These are phyloP conservation scores for Aproaerema taeniolella DNA, from an alignment of 2,888 invertebrate species.

Conservation along the genomic window DNA sequence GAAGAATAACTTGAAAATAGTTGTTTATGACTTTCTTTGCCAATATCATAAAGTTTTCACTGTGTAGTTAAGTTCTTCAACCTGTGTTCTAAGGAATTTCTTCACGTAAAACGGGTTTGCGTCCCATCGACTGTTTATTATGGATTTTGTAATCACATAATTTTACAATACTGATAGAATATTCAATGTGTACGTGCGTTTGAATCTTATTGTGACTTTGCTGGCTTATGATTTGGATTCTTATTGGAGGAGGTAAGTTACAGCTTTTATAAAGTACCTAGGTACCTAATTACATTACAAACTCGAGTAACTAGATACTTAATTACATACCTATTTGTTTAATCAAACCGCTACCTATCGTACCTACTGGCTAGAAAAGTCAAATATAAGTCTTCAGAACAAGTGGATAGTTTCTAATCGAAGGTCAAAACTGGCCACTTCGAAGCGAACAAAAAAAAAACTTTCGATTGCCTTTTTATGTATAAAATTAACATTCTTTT, in stretches of 20 bases:
- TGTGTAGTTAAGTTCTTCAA: constrained; percentile 18
- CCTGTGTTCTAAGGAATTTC: constrained; percentile 33
- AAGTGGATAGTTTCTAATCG: not conserved
- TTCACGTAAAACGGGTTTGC: constrained; percentile 35
- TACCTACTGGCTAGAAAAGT: not conserved
- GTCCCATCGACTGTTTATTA: constrained; percentile 31
- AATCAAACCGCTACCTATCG: not conserved
- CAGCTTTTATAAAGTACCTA: not conserved
- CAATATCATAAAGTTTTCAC: constrained; percentile 4
- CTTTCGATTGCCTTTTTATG: not conserved
- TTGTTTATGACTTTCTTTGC: constrained; percentile 8
- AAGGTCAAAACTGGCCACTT: constrained; percentile 9
- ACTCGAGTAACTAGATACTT: not conserved
- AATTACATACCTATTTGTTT: not conserved
- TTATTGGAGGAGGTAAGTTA: not conserved
- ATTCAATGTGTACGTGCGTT: constrained; percentile 21
- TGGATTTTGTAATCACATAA: constrained; percentile 43
- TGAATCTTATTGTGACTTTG: constrained; percentile 3
- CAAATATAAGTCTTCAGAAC: no score
- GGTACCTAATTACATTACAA: not conserved
- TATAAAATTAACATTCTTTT: not conserved
- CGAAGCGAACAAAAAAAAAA: not conserved
- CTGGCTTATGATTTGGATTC: constrained; percentile 6
- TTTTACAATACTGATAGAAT: constrained; percentile 28
- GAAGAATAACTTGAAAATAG: constrained; percentile 20